These are phyloP conservation scores for Dione juno DNA, from an alignment of 2,888 invertebrate genomes.

Conservation along the genomic window DNA sequence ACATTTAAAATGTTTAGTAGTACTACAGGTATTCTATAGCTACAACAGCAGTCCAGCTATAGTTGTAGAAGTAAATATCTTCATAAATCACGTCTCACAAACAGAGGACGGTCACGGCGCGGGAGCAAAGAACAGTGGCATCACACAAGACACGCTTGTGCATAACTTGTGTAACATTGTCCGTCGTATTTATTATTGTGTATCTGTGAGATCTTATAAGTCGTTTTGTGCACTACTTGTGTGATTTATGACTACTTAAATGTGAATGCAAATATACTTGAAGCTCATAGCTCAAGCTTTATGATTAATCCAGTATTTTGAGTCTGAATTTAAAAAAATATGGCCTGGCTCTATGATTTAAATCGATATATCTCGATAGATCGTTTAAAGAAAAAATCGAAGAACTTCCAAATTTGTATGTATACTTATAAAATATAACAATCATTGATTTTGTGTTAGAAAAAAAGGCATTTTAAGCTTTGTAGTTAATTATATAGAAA, in stretches of 20 bases:
- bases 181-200: slow-evolving; percentile 14
- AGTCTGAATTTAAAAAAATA: too few species aligned
- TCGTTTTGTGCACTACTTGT: slow-evolving; percentile 7
- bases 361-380: too few species aligned
- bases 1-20: not conserved
- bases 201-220: slow-evolving; percentile 10
- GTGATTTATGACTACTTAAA: not conserved
- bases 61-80: not conserved
- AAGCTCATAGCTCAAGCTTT: too few species aligned
- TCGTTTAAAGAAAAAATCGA: too few species aligned
- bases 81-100: slow-evolving; percentile 56
- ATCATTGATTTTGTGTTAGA: too few species aligned
- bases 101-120: slow-evolving; percentile 53
- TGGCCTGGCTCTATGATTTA: too few species aligned
- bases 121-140: slow-evolving; percentile 41
- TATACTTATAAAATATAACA: too few species aligned
- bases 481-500: too few species aligned
- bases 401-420: too few species aligned
- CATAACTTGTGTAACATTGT: slow-evolving; percentile 28
- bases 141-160: slow-evolving; percentile 37
- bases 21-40: not conserved
- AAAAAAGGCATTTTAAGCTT: too few species aligned
- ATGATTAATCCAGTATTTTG: too few species aligned
- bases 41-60: too few species aligned
- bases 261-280: not conserved